These are phyloP conservation scores for Megastigmus dorsalis DNA, from an alignment of 2,888 invertebrate genomes.

Conservation along the genomic window DNA sequence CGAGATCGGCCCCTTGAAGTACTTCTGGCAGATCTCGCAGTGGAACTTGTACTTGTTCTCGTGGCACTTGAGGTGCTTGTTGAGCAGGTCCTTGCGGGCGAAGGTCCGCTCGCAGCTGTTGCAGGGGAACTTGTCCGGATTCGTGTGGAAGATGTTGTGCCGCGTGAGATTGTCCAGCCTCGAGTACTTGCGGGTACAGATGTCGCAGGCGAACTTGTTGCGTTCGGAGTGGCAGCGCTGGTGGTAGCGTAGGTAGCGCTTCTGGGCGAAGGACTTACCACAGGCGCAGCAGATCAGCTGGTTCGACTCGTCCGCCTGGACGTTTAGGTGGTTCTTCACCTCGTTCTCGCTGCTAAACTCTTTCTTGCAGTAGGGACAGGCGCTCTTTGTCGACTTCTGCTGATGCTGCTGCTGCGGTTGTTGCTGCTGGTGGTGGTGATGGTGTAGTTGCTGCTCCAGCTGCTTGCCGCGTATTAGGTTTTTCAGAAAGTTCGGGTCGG, in stretches of 20 bases:
- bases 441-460: no score
- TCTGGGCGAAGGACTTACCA: conserved; percentile 67
- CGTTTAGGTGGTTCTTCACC: conserved; percentile 64
- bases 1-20: conserved; percentile 66
- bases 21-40: conserved; percentile 66
- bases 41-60: conserved; percentile 66
- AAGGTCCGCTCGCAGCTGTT: conserved; percentile 68
- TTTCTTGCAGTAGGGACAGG: conserved; percentile 66
- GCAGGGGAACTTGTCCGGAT: conserved; percentile 70
- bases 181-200: conserved; percentile 69
- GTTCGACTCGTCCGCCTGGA: conserved; percentile 61
- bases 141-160: conserved; percentile 69
- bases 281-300: conserved; percentile 68
- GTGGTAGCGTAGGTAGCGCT: conserved; percentile 69
- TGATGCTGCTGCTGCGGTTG: no score
- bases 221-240: conserved; percentile 67
- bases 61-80: conserved; percentile 69
- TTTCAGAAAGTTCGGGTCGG: conserved; percentile 66
- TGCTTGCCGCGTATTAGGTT: conserved; percentile 52
- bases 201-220: conserved; percentile 68
- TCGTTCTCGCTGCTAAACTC: conserved; percentile 62
- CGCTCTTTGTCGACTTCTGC: conserved; percentile 9
- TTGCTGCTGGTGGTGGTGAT: no score
- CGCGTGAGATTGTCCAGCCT: conserved; percentile 69
- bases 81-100: conserved; percentile 68